Conservation (phyloP, 2,797 vertebrate genomes). For the Enteromius paludinosus region DNA sequence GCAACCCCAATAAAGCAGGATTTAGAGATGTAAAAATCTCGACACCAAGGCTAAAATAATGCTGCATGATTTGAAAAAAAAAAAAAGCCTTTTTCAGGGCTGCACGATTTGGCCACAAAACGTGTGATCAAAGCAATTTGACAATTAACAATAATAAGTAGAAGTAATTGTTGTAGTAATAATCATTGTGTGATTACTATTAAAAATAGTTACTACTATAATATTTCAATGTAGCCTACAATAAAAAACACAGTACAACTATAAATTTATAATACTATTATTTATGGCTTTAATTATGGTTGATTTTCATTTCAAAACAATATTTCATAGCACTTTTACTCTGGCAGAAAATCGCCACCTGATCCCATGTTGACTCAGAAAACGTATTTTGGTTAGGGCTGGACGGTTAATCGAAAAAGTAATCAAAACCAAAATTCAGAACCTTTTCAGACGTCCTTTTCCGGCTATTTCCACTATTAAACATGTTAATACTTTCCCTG, state of each 20-base stretch:
- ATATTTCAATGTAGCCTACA: background rate
- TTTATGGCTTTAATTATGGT: background rate
- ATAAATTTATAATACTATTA: background rate
- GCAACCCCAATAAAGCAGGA: background rate
- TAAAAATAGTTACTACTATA: background rate
- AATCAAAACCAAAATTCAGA: too few relatives aligned
- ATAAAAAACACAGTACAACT: background rate
- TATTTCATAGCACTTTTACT: background rate
- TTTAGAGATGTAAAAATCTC: background rate
- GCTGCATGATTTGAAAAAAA: background rate
- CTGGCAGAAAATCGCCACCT: background rate
- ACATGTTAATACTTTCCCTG: too few relatives aligned
- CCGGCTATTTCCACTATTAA: too few relatives aligned
- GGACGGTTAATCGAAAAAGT: too few relatives aligned
- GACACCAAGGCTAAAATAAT: too few relatives aligned
- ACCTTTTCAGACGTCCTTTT: too few relatives aligned
- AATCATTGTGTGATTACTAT: background rate
- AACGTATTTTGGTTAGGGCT: too few relatives aligned
- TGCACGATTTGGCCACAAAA: background rate
- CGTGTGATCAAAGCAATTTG: background rate
- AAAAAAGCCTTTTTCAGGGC: background rate
- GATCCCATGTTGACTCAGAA: background rate
- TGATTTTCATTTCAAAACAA: background rate
- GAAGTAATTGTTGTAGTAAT: too few relatives aligned
- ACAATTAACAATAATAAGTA: background rate